phyloP scores from a whole-genome alignment of 1,140 invertebrate genomes.

The Achroia grisella region DNA sequence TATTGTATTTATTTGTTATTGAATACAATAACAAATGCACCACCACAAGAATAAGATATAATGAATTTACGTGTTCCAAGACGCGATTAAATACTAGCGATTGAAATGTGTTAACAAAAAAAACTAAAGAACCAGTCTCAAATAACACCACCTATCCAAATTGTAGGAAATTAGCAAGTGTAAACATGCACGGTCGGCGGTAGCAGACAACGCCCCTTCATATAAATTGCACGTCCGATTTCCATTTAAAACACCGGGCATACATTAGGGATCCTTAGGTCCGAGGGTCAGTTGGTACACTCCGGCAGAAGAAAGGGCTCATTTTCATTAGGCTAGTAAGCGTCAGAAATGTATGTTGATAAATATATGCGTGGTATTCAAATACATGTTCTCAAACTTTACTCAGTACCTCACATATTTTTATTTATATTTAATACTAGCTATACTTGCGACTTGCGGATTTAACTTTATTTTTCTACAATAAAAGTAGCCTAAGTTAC shows the following conservation, averaged over 20 bases:
- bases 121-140: neutral
- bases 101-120: no score
- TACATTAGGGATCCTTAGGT: constrained; percentile 43
- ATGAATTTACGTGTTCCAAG: no score
- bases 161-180: constrained; percentile 33
- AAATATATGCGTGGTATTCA: constrained; percentile 30
- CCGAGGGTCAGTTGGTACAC: constrained; percentile 34
- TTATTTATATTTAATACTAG: no score
- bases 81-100: no score
- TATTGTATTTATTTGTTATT: no score
- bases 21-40: no score
- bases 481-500: no score
- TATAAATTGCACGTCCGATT: constrained; percentile 61
- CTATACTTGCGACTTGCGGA: no score
- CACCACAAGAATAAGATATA: no score
- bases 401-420: no score
- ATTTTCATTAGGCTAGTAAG: constrained; percentile 67
- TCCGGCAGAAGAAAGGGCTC: constrained; percentile 58
- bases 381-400: constrained; percentile 36
- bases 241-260: constrained; percentile 52
- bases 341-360: constrained; percentile 46
- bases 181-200: constrained; percentile 34
- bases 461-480: no score
- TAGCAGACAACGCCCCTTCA: constrained; percentile 46
- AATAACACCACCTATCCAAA: constrained; percentile 10